Conservation (phyloP, 2,888 invertebrate species). For the Philhelius pedissequus region DNA sequence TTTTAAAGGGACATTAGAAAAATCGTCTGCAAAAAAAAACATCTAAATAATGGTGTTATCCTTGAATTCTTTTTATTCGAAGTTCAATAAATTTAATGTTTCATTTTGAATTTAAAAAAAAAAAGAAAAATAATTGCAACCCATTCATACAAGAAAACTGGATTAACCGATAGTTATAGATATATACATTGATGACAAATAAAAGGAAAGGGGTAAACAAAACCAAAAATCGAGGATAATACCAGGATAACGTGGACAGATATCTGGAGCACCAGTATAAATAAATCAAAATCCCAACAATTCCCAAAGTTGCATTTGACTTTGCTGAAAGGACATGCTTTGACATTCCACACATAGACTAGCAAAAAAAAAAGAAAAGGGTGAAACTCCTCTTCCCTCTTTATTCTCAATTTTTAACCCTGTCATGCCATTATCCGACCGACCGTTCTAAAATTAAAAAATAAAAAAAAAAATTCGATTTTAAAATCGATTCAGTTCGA, state of each 20-base stretch:
- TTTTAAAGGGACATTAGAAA: slow-evolving; percentile 14
- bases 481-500: slow-evolving; percentile 66
- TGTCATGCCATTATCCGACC: slow-evolving; percentile 62
- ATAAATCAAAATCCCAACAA: slow-evolving; percentile 78
- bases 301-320: slow-evolving; percentile 79
- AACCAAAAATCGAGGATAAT: slow-evolving; percentile 78
- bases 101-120: slow-evolving; percentile 3
- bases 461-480: slow-evolving; percentile 54
- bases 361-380: slow-evolving; percentile 14
- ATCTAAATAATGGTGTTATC: slow-evolving; percentile 13
- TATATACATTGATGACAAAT: neutral
- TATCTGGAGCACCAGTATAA: slow-evolving; percentile 75
- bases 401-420: slow-evolving; percentile 54
- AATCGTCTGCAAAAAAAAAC: neutral
- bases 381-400: slow-evolving; percentile 36
- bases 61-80: slow-evolving; percentile 22
- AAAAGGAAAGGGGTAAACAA: slow-evolving; percentile 72
- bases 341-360: slow-evolving; percentile 40
- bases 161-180: slow-evolving; percentile 29
- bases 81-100: slow-evolving; percentile 38
- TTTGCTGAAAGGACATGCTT: slow-evolving; percentile 73
- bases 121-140: neutral
- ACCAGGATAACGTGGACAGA: slow-evolving; percentile 74
- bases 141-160: slow-evolving; percentile 15
- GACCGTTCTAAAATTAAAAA: slow-evolving; percentile 63